These are phyloP conservation scores for Drosophila hamatofila DNA, from an alignment of 2,888 invertebrate species.

Conservation along the genomic window DNA sequence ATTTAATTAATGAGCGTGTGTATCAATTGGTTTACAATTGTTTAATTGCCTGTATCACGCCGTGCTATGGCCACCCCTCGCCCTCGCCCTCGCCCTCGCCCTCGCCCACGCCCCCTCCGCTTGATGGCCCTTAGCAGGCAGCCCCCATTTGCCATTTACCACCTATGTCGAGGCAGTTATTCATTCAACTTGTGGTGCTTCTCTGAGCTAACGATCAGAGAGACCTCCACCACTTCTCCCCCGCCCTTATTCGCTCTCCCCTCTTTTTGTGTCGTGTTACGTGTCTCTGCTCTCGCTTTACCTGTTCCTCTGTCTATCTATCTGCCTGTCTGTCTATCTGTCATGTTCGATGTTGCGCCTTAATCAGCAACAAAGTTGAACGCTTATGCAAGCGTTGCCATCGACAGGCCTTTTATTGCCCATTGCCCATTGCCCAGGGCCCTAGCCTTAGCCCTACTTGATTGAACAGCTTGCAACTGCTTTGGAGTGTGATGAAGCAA, in stretches of 20 bases:
- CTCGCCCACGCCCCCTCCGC: neutral
- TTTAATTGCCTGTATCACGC: conserved; percentile 72
- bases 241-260: neutral
- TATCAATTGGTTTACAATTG: conserved; percentile 72
- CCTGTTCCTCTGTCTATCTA: conserved; percentile 3
- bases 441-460: neutral
- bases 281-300: neutral
- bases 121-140: conserved; percentile 4
- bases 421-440: neutral
- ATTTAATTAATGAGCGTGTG: conserved; percentile 74
- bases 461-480: conserved; percentile 8
- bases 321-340: conserved; percentile 4
- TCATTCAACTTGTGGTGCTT: conserved; percentile 53
- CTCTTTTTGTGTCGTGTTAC: conserved; percentile 48
- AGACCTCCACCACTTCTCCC: neutral
- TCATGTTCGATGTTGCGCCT: conserved; percentile 48
- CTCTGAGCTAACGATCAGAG: conserved; percentile 19
- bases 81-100: neutral
- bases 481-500: neutral
- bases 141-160: conserved; percentile 36
- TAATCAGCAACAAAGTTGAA: conserved; percentile 44
- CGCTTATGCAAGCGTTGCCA: conserved; percentile 39
- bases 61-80: conserved; percentile 53
- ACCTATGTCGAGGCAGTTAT: conserved; percentile 37
- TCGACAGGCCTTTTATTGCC: conserved; percentile 32